Evolutionary conservation across 2,113 vertebrate species (phyloP).

Genomic region (Fulmarus glacialis): DNA sequence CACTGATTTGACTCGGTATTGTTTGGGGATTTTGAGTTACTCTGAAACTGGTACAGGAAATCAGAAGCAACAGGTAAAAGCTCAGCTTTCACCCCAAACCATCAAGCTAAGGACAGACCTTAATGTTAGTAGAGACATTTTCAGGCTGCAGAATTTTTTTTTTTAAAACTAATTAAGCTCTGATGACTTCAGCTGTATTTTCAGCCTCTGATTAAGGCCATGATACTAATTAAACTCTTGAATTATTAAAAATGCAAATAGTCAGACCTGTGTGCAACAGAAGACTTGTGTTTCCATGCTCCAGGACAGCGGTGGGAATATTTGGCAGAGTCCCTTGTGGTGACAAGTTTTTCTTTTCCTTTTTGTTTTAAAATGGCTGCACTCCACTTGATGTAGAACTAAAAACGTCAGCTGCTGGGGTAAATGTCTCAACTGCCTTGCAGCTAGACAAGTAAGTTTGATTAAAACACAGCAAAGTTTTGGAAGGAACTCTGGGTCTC

Average conservation of each 20-base stretch:
- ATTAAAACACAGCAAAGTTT: slow-evolving; percentile 9
- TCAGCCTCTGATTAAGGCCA: slow-evolving; percentile 74
- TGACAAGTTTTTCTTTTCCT: background rate
- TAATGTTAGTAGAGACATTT: background rate
- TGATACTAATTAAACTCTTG: slow-evolving; percentile 76
- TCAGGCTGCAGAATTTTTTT: slow-evolving; percentile 17
- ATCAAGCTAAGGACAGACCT: slow-evolving; percentile 1
- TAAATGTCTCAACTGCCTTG: background rate
- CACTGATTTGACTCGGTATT: background rate
- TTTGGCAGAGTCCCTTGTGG: background rate
- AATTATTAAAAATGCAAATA: slow-evolving; percentile 79
- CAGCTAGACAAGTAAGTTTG: background rate
- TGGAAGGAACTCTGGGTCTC: background rate
- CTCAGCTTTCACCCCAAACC: background rate
- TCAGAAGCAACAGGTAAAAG: background rate
- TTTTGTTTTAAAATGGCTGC: background rate
- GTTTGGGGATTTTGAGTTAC: background rate
- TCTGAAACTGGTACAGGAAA: background rate
- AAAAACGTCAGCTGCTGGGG: background rate
- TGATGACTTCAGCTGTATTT: slow-evolving; percentile 77
- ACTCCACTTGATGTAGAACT: background rate
- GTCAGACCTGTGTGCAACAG: slow-evolving; percentile 46
- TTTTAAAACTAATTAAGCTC: slow-evolving; percentile 70
- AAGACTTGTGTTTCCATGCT: slow-evolving; percentile 14
- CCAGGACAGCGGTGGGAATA: background rate